Conservation (phyloP, 1,140 invertebrate species). For the Bombyx mandarina region DNA sequence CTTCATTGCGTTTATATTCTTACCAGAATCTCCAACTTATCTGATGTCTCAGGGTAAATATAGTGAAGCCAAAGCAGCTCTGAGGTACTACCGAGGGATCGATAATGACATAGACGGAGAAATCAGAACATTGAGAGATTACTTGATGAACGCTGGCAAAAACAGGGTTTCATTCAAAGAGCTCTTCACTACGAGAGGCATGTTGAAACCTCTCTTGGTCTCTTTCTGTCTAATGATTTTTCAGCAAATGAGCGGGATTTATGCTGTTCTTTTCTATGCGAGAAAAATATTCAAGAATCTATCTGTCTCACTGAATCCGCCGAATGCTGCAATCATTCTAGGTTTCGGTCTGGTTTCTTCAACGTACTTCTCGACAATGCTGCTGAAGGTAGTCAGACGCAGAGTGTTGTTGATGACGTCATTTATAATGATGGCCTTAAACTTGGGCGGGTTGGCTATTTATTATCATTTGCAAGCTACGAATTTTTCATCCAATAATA, state of each 20-base stretch:
- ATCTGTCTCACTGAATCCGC: constrained; percentile 61
- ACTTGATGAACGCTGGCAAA: constrained; percentile 47
- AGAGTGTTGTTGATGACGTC: constrained; percentile 79
- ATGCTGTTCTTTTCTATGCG: constrained; percentile 84
- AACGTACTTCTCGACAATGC: constrained; percentile 77
- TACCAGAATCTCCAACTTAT: constrained; percentile 83
- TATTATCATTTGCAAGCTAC: constrained; percentile 74
- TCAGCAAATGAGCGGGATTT: constrained; percentile 86
- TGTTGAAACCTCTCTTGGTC: constrained; percentile 68
- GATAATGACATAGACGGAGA: constrained; percentile 77
- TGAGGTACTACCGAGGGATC: constrained; percentile 77
- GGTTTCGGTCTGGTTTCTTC: constrained; percentile 80
- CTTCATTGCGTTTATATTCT: constrained; percentile 77
- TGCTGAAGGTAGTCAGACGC: constrained; percentile 82
- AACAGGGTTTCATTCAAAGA: constrained; percentile 59
- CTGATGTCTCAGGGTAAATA: constrained; percentile 66
- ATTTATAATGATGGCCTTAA: constrained; percentile 73
- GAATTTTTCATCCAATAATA: constrained; percentile 26
- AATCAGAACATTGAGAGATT: constrained; percentile 72
- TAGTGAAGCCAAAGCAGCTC: constrained; percentile 73
- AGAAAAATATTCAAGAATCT: constrained; percentile 77
- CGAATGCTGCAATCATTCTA: constrained; percentile 74
- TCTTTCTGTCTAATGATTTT: constrained; percentile 81
- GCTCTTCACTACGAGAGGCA: constrained; percentile 60
- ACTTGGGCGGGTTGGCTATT: constrained; percentile 72